A percentile compares a stretch with the other conserved stretches of the same genome.
Conservation (phyloP, 2,888 invertebrate species). For the Dasysyrphus albostriatus region DNA sequence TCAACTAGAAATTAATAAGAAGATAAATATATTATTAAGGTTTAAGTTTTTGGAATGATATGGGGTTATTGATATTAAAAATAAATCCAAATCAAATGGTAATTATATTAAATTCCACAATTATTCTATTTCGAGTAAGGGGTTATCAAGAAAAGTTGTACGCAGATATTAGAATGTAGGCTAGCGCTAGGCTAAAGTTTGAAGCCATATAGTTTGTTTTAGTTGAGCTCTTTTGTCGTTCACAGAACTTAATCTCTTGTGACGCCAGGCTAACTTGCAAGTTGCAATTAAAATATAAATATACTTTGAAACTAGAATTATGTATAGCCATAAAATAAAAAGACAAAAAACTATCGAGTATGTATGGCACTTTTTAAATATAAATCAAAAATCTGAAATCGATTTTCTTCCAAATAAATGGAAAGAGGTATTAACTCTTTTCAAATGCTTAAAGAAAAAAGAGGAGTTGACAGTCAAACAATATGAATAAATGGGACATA, state of each 20-base stretch:
- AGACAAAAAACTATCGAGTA: too few relatives aligned
- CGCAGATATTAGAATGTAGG: slow-evolving; percentile 17
- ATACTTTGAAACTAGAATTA: too few relatives aligned
- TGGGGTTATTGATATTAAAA: not conserved
- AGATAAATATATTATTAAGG: not conserved
- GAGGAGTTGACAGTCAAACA: too few relatives aligned
- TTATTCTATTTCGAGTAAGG: not conserved
- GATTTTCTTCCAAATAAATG: too few relatives aligned
- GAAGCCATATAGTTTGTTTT: not conserved
- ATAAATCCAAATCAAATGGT: not conserved
- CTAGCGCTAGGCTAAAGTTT: slow-evolving; percentile 21
- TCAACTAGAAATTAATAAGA: slow-evolving; percentile 43
- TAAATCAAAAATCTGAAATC: too few relatives aligned
- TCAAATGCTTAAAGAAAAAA: too few relatives aligned
- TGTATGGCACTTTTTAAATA: too few relatives aligned
- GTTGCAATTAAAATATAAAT: too few relatives aligned
- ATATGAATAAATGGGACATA: too few relatives aligned
- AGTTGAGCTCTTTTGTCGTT: not conserved
- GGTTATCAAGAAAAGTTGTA: slow-evolving; percentile 18
- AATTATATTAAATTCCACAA: not conserved
- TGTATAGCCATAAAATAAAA: too few relatives aligned
- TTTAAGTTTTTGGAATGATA: not conserved
- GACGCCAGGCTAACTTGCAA: not conserved
- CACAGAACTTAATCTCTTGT: not conserved
- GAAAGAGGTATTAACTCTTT: too few relatives aligned